Evolutionary conservation across 2,113 vertebrate species (phyloP), one percentile per base, ranked within the genome.

Genomic region (Ctenomys sociabilis): DNA sequence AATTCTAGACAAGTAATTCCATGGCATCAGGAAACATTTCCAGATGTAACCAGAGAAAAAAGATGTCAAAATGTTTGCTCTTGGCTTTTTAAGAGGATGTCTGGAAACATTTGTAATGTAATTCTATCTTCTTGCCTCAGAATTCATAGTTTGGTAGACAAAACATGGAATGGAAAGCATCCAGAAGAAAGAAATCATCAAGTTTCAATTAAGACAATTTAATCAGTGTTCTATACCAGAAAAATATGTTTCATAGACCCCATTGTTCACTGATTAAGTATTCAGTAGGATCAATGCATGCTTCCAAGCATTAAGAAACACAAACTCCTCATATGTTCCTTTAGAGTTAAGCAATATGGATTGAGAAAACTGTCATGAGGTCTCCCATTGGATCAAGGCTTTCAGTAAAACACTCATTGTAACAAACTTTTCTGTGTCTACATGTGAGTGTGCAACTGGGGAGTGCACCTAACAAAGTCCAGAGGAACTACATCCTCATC

Each of bases 21-120:
- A 88, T 59, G 72, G n/a, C 32, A 77, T 96, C 80, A 87, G 40
- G 61, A 37, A 22, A 94, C 81, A 16, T 88, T 70, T 59, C 93
- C 92, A 96, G 43, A 81, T 70, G 12, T 73, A 94, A 77, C 19
- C 45, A 94, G 73, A 83, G 35, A 85, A 85, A 0, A n/a, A 54
- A 88, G 35, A 11, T 57, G 26, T 72, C 85, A 93, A 90, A 93
- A 94, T 87, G 35, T 40, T 86, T 24, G 21, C 5, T 87, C 4
- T n/a, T 40, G 66, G 86, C n/a, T 40, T 83, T 94, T 90, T 90
- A 17, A 77, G 17, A 78, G 17, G 73, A 88, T 22, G 75, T 92
- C 73, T 86, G 13, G 66, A 59, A 89, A 35, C 17, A n/a, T 89
- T 68, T 92, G 21, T 88, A 81, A 91, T 24, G 43, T n/a, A 52